Conservation (phyloP, 2,888 invertebrate species). For the Keiferia lycopersicella region DNA sequence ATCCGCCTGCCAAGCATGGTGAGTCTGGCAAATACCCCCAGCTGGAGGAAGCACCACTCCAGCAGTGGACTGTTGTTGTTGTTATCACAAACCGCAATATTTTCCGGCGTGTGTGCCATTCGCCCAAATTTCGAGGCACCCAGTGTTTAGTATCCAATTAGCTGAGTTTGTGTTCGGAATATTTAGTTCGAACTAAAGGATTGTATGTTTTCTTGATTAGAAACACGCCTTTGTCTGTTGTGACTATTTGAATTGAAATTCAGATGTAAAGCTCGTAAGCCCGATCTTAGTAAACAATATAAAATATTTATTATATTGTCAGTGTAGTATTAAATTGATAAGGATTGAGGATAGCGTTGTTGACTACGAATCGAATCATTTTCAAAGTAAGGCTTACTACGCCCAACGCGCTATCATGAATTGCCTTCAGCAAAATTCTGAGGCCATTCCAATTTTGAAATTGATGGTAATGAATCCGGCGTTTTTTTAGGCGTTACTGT, state of each 20-base stretch:
- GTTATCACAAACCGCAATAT: too few relatives aligned
- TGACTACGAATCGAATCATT: too few relatives aligned
- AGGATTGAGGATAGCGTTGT: too few relatives aligned
- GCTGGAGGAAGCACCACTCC: too few relatives aligned
- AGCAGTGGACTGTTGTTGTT: too few relatives aligned
- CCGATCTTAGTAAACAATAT: background rate
- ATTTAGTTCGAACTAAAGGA: slow-evolving; percentile 31
- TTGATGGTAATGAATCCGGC: slow-evolving; percentile 52
- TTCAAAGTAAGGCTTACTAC: slow-evolving; percentile 50
- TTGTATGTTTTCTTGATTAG: slow-evolving; percentile 25
- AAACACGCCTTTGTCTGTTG: slow-evolving; percentile 19
- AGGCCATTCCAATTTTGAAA: slow-evolving; percentile 56
- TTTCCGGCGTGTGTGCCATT: too few relatives aligned
- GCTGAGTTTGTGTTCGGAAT: slow-evolving; percentile 38
- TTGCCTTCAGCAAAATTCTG: slow-evolving; percentile 63
- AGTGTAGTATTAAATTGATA: too few relatives aligned
- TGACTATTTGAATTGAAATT: background rate
- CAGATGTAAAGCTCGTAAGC: background rate
- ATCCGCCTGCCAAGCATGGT: too few relatives aligned
- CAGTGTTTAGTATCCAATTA: slow-evolving; percentile 52
- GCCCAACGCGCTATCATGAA: slow-evolving; percentile 54
- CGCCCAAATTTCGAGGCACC: slow-evolving; percentile 9
- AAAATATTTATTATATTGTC: background rate
- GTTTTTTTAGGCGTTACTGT: too few relatives aligned
- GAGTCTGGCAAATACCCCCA: too few relatives aligned